Evolutionary conservation across 1,140 invertebrate species (phyloP).

Genomic region (Sminthurides bifidus): DNA sequence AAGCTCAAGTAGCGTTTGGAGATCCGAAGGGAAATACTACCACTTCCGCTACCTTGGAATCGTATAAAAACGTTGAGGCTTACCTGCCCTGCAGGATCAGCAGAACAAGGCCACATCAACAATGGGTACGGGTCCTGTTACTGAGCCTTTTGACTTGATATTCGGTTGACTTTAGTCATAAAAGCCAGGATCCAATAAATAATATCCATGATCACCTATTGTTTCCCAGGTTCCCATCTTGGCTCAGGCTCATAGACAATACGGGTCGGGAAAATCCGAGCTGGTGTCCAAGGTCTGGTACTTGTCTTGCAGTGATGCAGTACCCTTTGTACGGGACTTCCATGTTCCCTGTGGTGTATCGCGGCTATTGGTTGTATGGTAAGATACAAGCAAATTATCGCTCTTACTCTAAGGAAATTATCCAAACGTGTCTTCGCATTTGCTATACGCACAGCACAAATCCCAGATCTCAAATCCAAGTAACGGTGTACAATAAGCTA

Average conservation of each 20-base stretch:
- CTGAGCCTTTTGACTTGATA: constrained; percentile 2
- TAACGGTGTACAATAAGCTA: too few species aligned
- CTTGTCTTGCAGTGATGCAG: constrained; percentile 90
- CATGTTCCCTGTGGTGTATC: constrained; percentile 80
- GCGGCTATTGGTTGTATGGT: constrained; percentile 83
- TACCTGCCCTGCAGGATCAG: constrained; percentile 68
- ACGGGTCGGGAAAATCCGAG: constrained; percentile 78
- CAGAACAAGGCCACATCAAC: constrained; percentile 55
- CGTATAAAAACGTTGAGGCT: constrained; percentile 65
- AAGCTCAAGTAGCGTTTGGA: constrained; percentile 83
- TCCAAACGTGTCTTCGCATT: too few species aligned
- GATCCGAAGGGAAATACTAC: constrained; percentile 51
- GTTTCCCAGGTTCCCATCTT: constrained; percentile 57
- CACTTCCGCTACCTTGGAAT: constrained; percentile 52
- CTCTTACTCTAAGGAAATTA: too few species aligned
- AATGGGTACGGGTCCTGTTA: constrained; percentile 48
- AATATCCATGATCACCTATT: constrained; percentile 22
- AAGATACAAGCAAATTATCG: too few species aligned
- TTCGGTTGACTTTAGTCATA: too few species aligned
- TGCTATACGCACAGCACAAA: too few species aligned
- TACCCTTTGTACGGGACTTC: constrained; percentile 91
- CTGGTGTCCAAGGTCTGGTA: constrained; percentile 76
- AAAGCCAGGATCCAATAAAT: too few species aligned
- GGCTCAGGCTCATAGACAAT: constrained; percentile 74
- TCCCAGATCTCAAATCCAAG: too few species aligned